These are phyloP conservation scores for Cyanoramphus novaezelandiae DNA, from an alignment of 2,113 vertebrate genomes.

Conservation along the genomic window DNA sequence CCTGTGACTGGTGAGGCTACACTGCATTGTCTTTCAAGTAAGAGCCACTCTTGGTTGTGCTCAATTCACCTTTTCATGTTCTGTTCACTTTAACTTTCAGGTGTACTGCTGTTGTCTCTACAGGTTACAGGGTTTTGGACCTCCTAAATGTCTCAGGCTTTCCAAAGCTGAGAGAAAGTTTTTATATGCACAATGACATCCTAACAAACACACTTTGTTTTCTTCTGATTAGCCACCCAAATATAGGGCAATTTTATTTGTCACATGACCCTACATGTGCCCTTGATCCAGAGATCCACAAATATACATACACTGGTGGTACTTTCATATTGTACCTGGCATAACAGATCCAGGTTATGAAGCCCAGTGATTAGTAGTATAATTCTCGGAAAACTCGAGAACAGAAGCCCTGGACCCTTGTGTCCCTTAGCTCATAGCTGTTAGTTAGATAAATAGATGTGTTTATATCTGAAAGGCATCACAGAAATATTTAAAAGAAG, in stretches of 20 bases:
- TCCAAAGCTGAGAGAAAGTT: background rate
- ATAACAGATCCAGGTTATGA: background rate
- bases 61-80: background rate
- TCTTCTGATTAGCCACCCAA: background rate
- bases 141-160: background rate
- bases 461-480: background rate
- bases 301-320: background rate
- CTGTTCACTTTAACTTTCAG: background rate
- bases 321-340: background rate
- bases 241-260: background rate
- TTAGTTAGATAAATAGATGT: background rate
- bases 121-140: background rate
- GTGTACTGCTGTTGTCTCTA: background rate
- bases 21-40: background rate
- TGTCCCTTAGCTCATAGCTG: background rate
- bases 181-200: background rate
- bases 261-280: background rate
- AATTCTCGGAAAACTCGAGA: background rate
- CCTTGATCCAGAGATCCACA: background rate
- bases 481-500: constrained; percentile 12
- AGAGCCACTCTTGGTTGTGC: background rate
- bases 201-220: background rate
- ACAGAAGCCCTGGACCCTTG: background rate
- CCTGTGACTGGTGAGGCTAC: background rate
- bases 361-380: background rate